These are phyloP conservation scores for Telmatochromis brichardi DNA, from an alignment of 2,113 vertebrate species.

Conservation along the genomic window DNA sequence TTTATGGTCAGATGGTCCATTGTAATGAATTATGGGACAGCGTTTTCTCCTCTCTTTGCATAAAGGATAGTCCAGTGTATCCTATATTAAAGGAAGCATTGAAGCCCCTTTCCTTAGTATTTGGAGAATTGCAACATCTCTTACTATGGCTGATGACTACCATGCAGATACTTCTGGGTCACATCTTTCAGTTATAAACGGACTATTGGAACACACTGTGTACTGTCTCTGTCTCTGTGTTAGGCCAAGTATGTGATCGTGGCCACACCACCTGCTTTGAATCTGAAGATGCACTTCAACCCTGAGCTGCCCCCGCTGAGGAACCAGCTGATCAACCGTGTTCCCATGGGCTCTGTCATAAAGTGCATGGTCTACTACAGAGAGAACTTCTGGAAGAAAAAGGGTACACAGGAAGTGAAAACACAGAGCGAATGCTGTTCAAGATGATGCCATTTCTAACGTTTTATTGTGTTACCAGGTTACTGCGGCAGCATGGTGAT, in stretches of 20 bases:
- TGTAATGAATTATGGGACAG: too few species aligned
- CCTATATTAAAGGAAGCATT: neutral
- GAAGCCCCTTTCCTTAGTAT: neutral
- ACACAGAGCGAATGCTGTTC: too few species aligned
- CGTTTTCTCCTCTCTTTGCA: too few species aligned
- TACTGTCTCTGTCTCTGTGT: neutral
- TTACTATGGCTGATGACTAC: neutral
- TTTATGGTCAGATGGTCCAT: too few species aligned
- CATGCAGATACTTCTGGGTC: neutral
- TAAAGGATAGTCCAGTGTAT: neutral
- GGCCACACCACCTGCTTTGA: constrained; percentile 82
- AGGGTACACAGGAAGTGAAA: constrained; percentile 60
- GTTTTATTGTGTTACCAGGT: constrained; percentile 62
- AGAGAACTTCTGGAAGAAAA: constrained; percentile 94
- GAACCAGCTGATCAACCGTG: constrained; percentile 88
- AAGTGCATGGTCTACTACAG: constrained; percentile 97
- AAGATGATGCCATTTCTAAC: neutral
- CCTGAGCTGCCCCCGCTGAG: constrained; percentile 87
- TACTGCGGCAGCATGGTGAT: constrained; percentile 95
- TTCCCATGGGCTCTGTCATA: constrained; percentile 95
- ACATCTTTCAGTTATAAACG: too few species aligned
- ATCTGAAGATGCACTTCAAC: constrained; percentile 90
- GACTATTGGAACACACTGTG: neutral
- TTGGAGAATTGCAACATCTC: neutral
- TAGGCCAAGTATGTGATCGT: constrained; percentile 86